Percentiles rank a stretch among this genome's conserved stretches.
Evolutionary conservation across 2,797 vertebrate genomes (phyloP).

Genomic region (Chaenodraco wilsoni): DNA sequence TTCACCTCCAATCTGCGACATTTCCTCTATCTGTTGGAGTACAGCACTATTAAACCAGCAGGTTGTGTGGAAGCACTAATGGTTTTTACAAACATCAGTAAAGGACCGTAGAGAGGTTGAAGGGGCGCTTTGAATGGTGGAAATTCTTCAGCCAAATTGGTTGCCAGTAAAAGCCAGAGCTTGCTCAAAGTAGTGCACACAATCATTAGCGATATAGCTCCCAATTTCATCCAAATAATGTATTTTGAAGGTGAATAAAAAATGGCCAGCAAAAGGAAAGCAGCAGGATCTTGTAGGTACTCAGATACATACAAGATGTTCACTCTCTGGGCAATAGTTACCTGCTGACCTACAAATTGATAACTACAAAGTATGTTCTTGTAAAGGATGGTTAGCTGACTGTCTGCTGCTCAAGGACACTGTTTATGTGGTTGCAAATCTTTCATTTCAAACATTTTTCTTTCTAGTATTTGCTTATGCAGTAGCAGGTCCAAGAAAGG

Average conservation of each 20-base stretch:
- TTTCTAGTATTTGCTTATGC: slow-evolving; percentile 12
- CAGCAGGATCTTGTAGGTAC: background rate
- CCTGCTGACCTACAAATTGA: slow-evolving; percentile 17
- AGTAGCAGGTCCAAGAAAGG: slow-evolving; percentile 1
- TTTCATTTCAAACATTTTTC: background rate
- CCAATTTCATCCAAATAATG: slow-evolving; percentile 2
- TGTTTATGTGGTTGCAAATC: slow-evolving; percentile 3
- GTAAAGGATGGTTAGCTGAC: slow-evolving; percentile 15
- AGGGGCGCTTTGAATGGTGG: slow-evolving; percentile 33
- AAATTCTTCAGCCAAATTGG: slow-evolving; percentile 34
- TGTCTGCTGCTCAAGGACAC: slow-evolving; percentile 11
- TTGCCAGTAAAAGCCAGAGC: slow-evolving; percentile 32
- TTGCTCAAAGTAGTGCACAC: slow-evolving; percentile 23
- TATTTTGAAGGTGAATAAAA: slow-evolving; percentile 11
- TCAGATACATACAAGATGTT: slow-evolving; percentile 10
- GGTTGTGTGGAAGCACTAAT: slow-evolving; percentile 54
- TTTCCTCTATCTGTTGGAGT: slow-evolving; percentile 51
- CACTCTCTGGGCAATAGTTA: slow-evolving; percentile 12
- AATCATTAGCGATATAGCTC: slow-evolving; percentile 18
- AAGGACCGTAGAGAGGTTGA: slow-evolving; percentile 44
- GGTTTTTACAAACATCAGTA: slow-evolving; percentile 64
- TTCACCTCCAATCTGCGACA: slow-evolving; percentile 46
- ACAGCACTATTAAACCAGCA: slow-evolving; percentile 46
- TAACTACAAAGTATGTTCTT: slow-evolving; percentile 20
- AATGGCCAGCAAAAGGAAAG: background rate